phyloP scores from a whole-genome alignment of 2,888 invertebrate species.

The Nomada ferruginata region DNA sequence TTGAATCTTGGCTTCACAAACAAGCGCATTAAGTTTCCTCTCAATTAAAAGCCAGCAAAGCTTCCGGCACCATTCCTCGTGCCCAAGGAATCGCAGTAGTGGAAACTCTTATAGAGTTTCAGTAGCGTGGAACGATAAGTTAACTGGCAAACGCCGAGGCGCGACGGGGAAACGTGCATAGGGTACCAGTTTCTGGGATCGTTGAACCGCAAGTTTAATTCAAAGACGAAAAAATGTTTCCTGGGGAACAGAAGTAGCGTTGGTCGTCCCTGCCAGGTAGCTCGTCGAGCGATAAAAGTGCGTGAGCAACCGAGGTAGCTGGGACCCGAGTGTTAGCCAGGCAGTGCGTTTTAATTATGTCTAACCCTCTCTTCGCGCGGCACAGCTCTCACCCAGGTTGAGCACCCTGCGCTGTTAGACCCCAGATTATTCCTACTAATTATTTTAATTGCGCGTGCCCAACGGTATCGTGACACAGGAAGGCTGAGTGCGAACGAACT shows the following conservation, averaged over 20 bases:
- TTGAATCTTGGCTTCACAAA: not conserved
- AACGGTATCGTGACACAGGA: slow-evolving; percentile 18
- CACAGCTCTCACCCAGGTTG: slow-evolving; percentile 52
- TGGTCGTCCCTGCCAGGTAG: slow-evolving; percentile 8
- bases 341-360: slow-evolving; percentile 79
- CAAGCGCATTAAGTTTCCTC: too few species aligned
- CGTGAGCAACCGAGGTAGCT: slow-evolving; percentile 45
- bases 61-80: too few species aligned
- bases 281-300: slow-evolving; percentile 47
- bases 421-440: slow-evolving; percentile 79
- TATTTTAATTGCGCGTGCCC: slow-evolving; percentile 77
- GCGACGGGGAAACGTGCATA: not conserved
- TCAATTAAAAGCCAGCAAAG: too few species aligned
- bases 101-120: not conserved
- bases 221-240: slow-evolving; percentile 17
- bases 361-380: slow-evolving; percentile 41
- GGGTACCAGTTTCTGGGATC: not conserved
- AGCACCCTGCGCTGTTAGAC: slow-evolving; percentile 74
- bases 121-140: slow-evolving; percentile 7
- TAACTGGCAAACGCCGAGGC: not conserved
- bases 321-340: slow-evolving; percentile 59
- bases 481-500: not conserved
- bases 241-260: not conserved
- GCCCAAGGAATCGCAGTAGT: not conserved
- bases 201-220: slow-evolving; percentile 18